Base-by-base conservation (phyloP, 2,888 invertebrate species). In the Atrina japonica region DNA sequence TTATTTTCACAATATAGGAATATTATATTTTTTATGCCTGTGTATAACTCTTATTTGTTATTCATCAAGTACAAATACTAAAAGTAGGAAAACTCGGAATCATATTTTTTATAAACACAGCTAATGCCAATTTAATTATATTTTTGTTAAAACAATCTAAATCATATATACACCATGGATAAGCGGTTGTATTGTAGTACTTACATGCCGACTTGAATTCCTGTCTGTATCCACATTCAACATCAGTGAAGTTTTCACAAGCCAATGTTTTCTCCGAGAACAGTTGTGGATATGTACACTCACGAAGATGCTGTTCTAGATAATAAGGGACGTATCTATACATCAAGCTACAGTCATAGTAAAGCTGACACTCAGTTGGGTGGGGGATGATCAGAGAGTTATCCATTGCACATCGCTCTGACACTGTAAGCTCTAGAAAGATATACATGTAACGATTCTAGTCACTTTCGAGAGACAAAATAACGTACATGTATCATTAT, bases 251-350 rank as follows among this genome's bases (percentile, higher is more conserved):
- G 43, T 81, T 74, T 29, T 84, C 80, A 66, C 85, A 85, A 29
- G 74, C 56, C 30, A 69, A 68, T 0, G 85, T 82, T 11, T 68
- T 60, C 1, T 73, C 23, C 35, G 83, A 83, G 70, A 84, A 86
- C 14, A 82, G 71, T 56, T 80, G 73, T 0, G 86, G 86, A 66
- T 86, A 86, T 3, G 78, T 68, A 18, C 86, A 86, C 67, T 86
- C 86, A 64, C 61, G 64, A 27, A 81, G 40, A 50, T 78, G 66
- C 58, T 83, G 77, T 49, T 81, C 79, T 30, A 75, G 74, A 60
- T 67, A 72, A 1, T 59, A 53, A 0, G 77, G 76, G 9, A 79
- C 25, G 1, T 25, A 5, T 6, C 30, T 23, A 63, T 82, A 81
- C 2, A 27, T 21, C 1, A 65, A 43, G 25, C 81, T 81, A 49